phyloP scores from a whole-genome alignment of 2,888 invertebrate genomes.

The Drosophila nr. fundita region DNA sequence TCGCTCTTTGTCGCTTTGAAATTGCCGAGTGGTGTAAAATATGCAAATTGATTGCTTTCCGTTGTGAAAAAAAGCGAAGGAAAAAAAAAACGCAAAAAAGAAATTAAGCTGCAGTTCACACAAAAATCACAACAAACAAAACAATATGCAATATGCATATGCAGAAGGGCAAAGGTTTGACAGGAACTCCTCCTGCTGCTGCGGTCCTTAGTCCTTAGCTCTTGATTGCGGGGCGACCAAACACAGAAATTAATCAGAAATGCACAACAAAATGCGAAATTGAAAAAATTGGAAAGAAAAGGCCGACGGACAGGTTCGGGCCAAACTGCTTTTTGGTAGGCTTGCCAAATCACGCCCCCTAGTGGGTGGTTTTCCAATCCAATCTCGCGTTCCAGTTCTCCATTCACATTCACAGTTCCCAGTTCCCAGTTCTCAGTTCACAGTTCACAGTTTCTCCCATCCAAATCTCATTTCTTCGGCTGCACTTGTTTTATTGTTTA shows the following conservation, averaged over 20 bases:
- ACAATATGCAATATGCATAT: slow-evolving; percentile 18
- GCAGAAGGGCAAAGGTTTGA: slow-evolving; percentile 7
- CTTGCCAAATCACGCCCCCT: slow-evolving; percentile 46
- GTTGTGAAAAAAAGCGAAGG: slow-evolving; percentile 3
- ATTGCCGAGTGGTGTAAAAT: slow-evolving; percentile 24
- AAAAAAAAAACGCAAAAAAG: slow-evolving; percentile 9
- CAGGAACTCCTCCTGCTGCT: background rate
- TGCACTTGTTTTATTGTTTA: slow-evolving; percentile 17
- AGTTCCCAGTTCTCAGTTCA: background rate
- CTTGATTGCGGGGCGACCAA: slow-evolving; percentile 29
- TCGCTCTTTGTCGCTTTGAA: slow-evolving; percentile 16
- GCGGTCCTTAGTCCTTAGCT: background rate
- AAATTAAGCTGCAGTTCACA: slow-evolving; percentile 12
- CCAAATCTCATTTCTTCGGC: slow-evolving; percentile 4
- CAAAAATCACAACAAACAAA: slow-evolving; percentile 15
- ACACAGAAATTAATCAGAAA: slow-evolving; percentile 36
- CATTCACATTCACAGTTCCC: background rate
- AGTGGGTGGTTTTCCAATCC: slow-evolving; percentile 17
- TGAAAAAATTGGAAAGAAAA: slow-evolving; percentile 15
- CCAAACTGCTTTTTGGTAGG: slow-evolving; percentile 27
- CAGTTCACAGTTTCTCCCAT: background rate
- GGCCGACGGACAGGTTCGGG: slow-evolving; percentile 24
- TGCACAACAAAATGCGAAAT: slow-evolving; percentile 16
- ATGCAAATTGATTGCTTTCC: slow-evolving; percentile 35
- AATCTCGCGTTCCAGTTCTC: slow-evolving; percentile 4